phyloP scores from a whole-genome alignment of 2,797 vertebrate genomes.

The Pygocentrus nattereri region DNA sequence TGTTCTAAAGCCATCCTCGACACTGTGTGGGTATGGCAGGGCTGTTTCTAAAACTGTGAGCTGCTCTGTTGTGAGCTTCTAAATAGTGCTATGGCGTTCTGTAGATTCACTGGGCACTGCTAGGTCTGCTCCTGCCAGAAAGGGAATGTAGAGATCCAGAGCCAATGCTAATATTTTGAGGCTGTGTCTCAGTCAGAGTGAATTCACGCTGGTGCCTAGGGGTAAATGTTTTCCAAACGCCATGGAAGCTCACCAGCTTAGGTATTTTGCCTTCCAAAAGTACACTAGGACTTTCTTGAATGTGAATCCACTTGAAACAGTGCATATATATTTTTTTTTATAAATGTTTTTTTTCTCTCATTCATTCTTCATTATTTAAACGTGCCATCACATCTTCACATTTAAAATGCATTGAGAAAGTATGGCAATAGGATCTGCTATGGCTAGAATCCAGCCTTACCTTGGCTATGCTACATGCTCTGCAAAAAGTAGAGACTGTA shows the following conservation, averaged over 20 bases:
- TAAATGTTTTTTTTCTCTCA: too few relatives aligned
- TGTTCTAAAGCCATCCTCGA: constrained; percentile 42
- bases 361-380: too few relatives aligned
- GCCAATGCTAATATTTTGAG: constrained; percentile 62
- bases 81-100: constrained; percentile 24
- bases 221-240: constrained; percentile 35
- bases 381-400: too few relatives aligned
- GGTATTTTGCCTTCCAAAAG: constrained; percentile 22
- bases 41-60: constrained; percentile 12
- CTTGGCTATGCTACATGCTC: too few relatives aligned
- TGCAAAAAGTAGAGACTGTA: too few relatives aligned
- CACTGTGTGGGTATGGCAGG: constrained; percentile 14
- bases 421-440: too few relatives aligned
- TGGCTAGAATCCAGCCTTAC: too few relatives aligned
- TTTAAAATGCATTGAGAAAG: too few relatives aligned
- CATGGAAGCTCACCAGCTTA: constrained; percentile 20
- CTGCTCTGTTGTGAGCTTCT: constrained; percentile 9
- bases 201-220: constrained; percentile 25
- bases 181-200: constrained; percentile 36
- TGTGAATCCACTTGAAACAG: too few relatives aligned
- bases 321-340: too few relatives aligned
- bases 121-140: constrained; percentile 17
- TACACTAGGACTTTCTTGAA: neutral
- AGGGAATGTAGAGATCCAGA: constrained; percentile 11
- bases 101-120: constrained; percentile 39